Evolutionary conservation across 2,888 invertebrate species (phyloP), one percentile per base, ranked within the genome.

Genomic region (Pristionchus entomophagus): DNA sequence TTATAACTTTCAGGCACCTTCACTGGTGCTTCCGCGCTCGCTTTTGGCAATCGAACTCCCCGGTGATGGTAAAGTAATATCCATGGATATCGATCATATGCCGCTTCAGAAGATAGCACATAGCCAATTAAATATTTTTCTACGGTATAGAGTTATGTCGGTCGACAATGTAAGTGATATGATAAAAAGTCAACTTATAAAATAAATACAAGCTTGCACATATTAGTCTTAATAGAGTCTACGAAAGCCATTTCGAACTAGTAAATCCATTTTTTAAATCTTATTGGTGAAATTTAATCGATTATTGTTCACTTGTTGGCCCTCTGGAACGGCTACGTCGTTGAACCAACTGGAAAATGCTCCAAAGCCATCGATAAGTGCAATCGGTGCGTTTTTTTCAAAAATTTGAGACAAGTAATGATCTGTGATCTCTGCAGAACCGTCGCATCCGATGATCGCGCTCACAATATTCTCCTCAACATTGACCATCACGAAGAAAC

Each of bases 1-100:
- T n/a, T n/a, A n/a, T n/a, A n/a, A n/a, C n/a, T n/a, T n/a, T n/a
- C n/a, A n/a, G 87, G 90, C 22, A 91, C 91, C 2, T 94, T 92
- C 90, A 94, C 94, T 14, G 94, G 94, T 6, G 93, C 92, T 86
- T 94, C 94, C 35, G 90, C 94, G 0, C 89, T 94, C 78, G 91
- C 93, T 0, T 93, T n/a, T 94, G 88, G 94, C 94, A n/a, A 88
- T 94, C 38, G 93, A 92, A 35, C 86, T 94, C 8, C 94, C 94
- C 22, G 91, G 90, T 6, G 94, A 94, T 88, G 94, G 94, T 12
- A 89, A 93, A 87, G 93, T 94, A 6, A 51, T 93, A 53, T 91
- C 93, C 14, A 91, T 91, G 49, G 94, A 94, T 87, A 88, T 93
- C 45, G 87, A 80, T 22, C 92, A 92, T 32, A 89, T 91, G 53